Percentiles rank a stretch among this genome's conserved stretches.
Evolutionary conservation across 1,140 invertebrate genomes (phyloP).

Genomic region (Bombus terrestris): DNA sequence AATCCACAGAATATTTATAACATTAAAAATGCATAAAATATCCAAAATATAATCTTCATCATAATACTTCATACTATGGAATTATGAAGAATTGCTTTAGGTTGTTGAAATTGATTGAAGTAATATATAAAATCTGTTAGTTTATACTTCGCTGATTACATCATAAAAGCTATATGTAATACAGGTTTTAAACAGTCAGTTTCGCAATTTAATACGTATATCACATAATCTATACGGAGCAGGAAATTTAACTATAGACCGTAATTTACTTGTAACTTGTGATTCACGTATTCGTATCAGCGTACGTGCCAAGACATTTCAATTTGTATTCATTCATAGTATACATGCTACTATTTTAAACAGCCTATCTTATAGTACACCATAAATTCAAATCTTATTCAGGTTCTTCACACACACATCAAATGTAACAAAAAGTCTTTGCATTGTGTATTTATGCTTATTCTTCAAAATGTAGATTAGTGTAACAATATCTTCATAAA

Average conservation of each 20-base stretch:
- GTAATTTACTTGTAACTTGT: background rate
- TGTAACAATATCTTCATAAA: too few relatives aligned
- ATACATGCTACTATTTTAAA: background rate
- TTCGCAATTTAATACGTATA: background rate
- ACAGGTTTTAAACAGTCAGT: background rate
- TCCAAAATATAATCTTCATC: too few relatives aligned
- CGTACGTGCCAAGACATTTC: slow-evolving; percentile 1
- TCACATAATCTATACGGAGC: background rate
- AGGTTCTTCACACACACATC: too few relatives aligned
- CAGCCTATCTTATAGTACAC: too few relatives aligned
- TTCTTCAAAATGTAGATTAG: too few relatives aligned
- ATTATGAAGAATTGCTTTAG: background rate
- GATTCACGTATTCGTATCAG: background rate
- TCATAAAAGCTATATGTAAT: background rate
- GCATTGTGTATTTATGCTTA: too few relatives aligned
- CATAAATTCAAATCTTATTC: too few relatives aligned
- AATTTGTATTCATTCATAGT: background rate
- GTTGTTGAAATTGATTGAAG: background rate
- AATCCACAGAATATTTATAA: too few relatives aligned
- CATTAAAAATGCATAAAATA: too few relatives aligned
- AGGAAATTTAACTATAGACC: background rate
- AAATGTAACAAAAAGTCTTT: too few relatives aligned
- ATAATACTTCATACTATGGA: background rate
- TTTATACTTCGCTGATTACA: background rate
- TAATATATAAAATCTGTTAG: background rate